Evolutionary conservation across 2,888 invertebrate species (phyloP), one percentile per base, ranked within the genome.

Genomic region (Drosophila macrothrix): DNA sequence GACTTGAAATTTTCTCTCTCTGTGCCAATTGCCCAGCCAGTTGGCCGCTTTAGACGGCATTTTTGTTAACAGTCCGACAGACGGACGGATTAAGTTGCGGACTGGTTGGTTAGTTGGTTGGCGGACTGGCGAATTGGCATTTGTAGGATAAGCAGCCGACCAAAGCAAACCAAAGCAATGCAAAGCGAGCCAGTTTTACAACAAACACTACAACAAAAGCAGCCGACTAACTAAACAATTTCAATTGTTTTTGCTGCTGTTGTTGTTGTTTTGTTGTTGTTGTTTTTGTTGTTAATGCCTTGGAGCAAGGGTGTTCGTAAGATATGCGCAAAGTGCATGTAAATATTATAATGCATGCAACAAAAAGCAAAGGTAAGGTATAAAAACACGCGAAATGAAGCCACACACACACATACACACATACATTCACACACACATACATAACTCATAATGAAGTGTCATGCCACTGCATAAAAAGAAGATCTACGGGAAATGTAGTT

Each of bases 61-160:
- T 78, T 76, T 78, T 71, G 50, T 61, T 59, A 62, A 43, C 39
- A 25, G 72, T 41, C 49, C 33, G 60, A 39, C 66, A 22, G 84
- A 61, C 68, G 29, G 67, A 60, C 72, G 29, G 66, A 49, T 52
- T 37, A 58, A 29, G 55, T 33, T 28, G 59, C 49, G 62, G 82
- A 74, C 89, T 88, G 84, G 84, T 64, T 78, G 28, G 29, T 52
- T 52, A 29, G 19, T 52, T 52, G 29, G 12, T 35, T 37, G 85
- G 73, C 63, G 76, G 58, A 19, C 77, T 73, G 85, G 83, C 72
- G 79, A 72, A 82, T 87, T 84, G 85, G 85, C 85, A 90, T 85
- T 85, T 90, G 85, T 75, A 81, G 88, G 88, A 85, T 88, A 78
- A 88, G 73, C 88, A 72, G 70, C 54, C 53, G 67, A 60, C 50